Conservation (phyloP, 2,888 invertebrate genomes). For the Pseudococcus viburni region DNA sequence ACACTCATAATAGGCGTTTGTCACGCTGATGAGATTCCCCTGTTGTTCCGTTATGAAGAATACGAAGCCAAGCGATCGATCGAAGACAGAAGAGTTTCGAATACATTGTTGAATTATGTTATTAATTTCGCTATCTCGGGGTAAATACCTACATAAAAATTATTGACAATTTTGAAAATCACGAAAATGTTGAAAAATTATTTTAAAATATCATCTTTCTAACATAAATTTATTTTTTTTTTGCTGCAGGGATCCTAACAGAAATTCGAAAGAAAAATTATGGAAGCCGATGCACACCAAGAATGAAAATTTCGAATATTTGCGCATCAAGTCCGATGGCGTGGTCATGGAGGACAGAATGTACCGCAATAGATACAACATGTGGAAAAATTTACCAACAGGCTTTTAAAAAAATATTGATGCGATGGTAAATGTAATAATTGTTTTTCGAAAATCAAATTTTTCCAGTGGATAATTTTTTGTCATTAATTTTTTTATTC, state of each 20-base stretch:
- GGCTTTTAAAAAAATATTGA: too few species aligned
- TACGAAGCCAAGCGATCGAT: background rate
- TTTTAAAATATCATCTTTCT: too few species aligned
- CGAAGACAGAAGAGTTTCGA: constrained; percentile 40
- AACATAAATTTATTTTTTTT: background rate
- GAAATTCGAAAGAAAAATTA: constrained; percentile 1
- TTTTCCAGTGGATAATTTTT: too few species aligned
- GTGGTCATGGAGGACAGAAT: background rate
- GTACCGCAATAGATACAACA: background rate
- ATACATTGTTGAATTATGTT: constrained; percentile 47
- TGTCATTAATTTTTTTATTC: too few species aligned
- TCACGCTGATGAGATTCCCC: constrained; percentile 18
- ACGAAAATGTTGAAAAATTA: too few species aligned
- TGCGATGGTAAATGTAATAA: too few species aligned
- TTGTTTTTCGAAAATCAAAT: too few species aligned
- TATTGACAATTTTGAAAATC: background rate
- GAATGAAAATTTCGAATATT: constrained; percentile 1
- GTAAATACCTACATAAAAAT: background rate
- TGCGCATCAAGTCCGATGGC: constrained; percentile 3
- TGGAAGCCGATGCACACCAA: constrained; percentile 24
- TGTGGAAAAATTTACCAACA: too few species aligned
- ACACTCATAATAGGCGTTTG: background rate
- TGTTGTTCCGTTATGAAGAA: background rate
- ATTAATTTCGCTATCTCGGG: constrained; percentile 53
- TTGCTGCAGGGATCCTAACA: constrained; percentile 59